Evolutionary conservation across 2,797 vertebrate genomes (phyloP).

Genomic region (Mionectes olivaceus): DNA sequence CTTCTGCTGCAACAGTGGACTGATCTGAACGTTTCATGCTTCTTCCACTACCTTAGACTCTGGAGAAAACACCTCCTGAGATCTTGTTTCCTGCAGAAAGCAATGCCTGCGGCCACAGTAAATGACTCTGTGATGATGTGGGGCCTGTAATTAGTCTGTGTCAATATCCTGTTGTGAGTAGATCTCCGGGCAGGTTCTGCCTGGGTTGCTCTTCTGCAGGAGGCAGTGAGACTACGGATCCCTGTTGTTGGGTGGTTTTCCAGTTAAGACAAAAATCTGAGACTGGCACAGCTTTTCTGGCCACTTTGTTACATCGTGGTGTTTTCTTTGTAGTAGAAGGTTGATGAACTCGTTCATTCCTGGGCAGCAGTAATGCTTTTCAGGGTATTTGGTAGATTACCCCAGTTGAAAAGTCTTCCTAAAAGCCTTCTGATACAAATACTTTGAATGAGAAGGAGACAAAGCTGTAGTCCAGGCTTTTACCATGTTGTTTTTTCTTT

Average conservation of each 20-base stretch:
- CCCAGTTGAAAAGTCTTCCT: neutral
- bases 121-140: constrained; percentile 46
- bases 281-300: neutral
- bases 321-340: neutral
- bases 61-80: neutral
- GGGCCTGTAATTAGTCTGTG: constrained; percentile 58
- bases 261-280: neutral
- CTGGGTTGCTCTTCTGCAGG: neutral
- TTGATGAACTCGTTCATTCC: neutral
- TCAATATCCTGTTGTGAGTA: neutral
- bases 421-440: neutral
- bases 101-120: constrained; percentile 3
- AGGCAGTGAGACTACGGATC: rapidly evolving
- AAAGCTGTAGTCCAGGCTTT: neutral
- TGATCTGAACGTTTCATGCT: neutral
- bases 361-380: neutral
- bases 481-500: neutral
- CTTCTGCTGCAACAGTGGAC: neutral
- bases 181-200: neutral
- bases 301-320: neutral
- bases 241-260: neutral
- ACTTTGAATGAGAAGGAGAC: neutral
- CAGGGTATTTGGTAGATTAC: neutral
- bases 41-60: neutral
- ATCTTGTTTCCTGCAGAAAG: constrained; percentile 42